Conservation (phyloP, 2,797 vertebrate species). For the Centroberyx gerrardi region DNA sequence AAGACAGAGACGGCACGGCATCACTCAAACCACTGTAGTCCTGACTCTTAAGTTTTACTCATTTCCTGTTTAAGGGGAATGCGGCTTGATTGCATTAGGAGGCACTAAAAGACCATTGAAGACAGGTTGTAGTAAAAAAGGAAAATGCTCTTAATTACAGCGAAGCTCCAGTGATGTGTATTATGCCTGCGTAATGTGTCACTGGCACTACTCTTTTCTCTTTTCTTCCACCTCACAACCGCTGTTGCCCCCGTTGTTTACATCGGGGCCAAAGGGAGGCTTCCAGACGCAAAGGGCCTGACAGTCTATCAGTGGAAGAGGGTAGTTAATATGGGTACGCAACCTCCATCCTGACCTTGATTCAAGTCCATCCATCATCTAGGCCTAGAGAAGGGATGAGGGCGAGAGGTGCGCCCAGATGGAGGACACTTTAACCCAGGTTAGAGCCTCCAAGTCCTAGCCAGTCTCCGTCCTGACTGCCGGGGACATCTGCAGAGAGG, state of each 20-base stretch:
- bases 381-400: conserved; percentile 54
- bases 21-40: conserved; percentile 32
- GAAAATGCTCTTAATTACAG: conserved; percentile 14
- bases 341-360: conserved; percentile 76
- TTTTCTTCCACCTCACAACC: conserved; percentile 18
- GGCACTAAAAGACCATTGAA: conserved; percentile 49
- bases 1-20: conserved; percentile 46
- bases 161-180: conserved; percentile 11
- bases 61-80: conserved; percentile 63
- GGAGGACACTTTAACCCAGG: conserved; percentile 86
- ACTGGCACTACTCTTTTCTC: neutral
- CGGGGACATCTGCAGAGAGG: conserved; percentile 65
- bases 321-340: conserved; percentile 71
- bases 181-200: conserved; percentile 29
- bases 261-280: conserved; percentile 62
- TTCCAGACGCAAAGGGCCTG: conserved; percentile 57
- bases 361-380: conserved; percentile 69
- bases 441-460: conserved; percentile 70
- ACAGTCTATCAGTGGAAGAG: conserved; percentile 70
- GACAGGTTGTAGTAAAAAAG: conserved; percentile 34
- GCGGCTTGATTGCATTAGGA: conserved; percentile 46
- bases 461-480: conserved; percentile 58
- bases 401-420: conserved; percentile 69
- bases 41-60: conserved; percentile 43
- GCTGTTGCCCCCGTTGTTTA: conserved; percentile 63